Base-by-base conservation (phyloP, 2,113 vertebrate genomes). In the Caracal caracal region DNA sequence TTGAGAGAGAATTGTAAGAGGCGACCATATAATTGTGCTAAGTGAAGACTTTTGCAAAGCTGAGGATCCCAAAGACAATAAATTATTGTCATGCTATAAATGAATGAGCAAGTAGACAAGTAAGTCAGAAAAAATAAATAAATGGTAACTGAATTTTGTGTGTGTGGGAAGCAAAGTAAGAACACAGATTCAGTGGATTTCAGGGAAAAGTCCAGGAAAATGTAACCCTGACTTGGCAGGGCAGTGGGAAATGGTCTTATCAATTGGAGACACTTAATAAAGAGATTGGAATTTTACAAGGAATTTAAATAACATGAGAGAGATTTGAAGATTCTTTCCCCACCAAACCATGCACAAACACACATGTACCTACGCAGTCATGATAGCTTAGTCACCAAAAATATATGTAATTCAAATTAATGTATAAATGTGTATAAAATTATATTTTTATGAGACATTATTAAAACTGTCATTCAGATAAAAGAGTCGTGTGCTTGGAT, bases 401-500 rank as follows among this genome's bases (percentile, higher is more conserved):
- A 65, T 3, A 70, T 1, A 81, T 43, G n/a, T 51, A 90, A 71
- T 68, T 47, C 22, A 85, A 83, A 75, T 75, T 73, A 73, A 91
- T 37, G 4, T 43, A 66, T 6, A 87, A 86, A 79, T 66, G 5
- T 40, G 3, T 65, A 73, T 53, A n/a, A 30, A 78, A 75, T 90
- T 83, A 35, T 70, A 10, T 51, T 83, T 92, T 43, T 87, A 17
- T 68, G 10, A 68, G 15, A 90, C 59, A 8, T 30, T 94, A 89
- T 49, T 79, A 85, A 63, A 94, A 15, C 11, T 96, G 7, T n/a
- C 65, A n/a, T 87, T 93, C 47, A 93, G 82, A 51, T 65, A 79
- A 63, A 65, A 79, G 30, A 61, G 1, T 16, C n/a, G 10, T 66
- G 3, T 76, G 35, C 56, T 51, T 70, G 6, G 10, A 35, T 95